Conservation (phyloP, 1,140 invertebrate species). For the Lineus longissimus region DNA sequence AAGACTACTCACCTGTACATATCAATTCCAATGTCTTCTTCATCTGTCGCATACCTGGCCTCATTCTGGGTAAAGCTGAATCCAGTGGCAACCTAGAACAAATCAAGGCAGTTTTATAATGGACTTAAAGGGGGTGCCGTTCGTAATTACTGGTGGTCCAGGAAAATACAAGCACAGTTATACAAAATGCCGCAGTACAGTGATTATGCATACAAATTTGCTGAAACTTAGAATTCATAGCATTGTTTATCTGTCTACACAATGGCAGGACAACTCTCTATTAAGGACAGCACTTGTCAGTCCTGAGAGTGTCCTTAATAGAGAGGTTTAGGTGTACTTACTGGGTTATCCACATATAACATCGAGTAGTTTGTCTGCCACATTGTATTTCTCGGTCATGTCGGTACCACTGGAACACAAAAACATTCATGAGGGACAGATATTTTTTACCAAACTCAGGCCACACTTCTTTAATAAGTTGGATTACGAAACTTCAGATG, state of each 20-base stretch:
- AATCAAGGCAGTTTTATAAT: slow-evolving; percentile 12
- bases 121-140: not conserved
- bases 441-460: too few species aligned
- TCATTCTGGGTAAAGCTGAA: slow-evolving; percentile 47
- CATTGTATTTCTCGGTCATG: slow-evolving; percentile 54
- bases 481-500: too few species aligned
- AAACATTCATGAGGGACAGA: not conserved
- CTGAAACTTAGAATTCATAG: too few species aligned
- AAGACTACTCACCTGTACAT: slow-evolving; percentile 50
- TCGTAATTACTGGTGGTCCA: too few species aligned
- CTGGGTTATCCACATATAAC: slow-evolving; percentile 83
- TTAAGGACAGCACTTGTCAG: too few species aligned
- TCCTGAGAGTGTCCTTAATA: too few species aligned
- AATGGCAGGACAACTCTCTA: too few species aligned
- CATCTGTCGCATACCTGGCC: slow-evolving; percentile 46
- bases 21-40: slow-evolving; percentile 53
- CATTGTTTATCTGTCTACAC: too few species aligned
- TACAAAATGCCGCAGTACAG: too few species aligned
- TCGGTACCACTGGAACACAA: slow-evolving; percentile 32
- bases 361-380: slow-evolving; percentile 74
- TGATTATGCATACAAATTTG: too few species aligned
- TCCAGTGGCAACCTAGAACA: slow-evolving; percentile 40
- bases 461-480: too few species aligned
- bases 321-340: slow-evolving; percentile 41
- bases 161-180: too few species aligned